phyloP scores from a whole-genome alignment of 2,113 vertebrate species.

The Pithys albifrons region DNA sequence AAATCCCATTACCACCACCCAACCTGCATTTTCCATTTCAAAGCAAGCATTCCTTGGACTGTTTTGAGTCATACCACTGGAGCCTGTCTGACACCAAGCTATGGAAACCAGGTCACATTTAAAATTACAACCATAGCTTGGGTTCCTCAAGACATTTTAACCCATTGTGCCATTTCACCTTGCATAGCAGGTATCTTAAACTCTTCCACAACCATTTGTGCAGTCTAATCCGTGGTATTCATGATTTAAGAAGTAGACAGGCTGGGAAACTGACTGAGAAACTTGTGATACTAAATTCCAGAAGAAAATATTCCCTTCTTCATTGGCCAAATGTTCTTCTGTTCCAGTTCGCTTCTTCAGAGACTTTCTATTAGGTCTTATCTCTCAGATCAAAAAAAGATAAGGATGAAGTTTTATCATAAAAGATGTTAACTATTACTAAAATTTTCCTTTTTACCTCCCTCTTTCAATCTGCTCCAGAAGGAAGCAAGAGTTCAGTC shows the following conservation, averaged over 20 bases:
- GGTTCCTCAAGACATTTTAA: neutral
- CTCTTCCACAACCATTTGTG: neutral
- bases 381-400: neutral
- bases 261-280: neutral
- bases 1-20: neutral
- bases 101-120: neutral
- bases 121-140: neutral
- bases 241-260: neutral
- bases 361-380: neutral
- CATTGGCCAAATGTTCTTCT: neutral
- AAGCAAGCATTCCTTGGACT: neutral
- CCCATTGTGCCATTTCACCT: neutral
- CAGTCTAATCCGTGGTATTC: neutral
- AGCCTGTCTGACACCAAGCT: neutral
- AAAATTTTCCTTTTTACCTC: neutral
- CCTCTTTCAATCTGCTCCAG: rapidly evolving
- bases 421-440: neutral
- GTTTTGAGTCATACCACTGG: neutral
- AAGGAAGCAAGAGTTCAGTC: neutral
- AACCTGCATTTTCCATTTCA: neutral
- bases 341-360: neutral
- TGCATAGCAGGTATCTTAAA: neutral
- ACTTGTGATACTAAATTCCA: neutral
- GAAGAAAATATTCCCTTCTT: neutral
- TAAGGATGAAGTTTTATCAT: neutral